Percentiles rank a stretch among this genome's conserved stretches.
phyloP scores from a whole-genome alignment of 2,797 vertebrate species.

The Esox lucius region DNA sequence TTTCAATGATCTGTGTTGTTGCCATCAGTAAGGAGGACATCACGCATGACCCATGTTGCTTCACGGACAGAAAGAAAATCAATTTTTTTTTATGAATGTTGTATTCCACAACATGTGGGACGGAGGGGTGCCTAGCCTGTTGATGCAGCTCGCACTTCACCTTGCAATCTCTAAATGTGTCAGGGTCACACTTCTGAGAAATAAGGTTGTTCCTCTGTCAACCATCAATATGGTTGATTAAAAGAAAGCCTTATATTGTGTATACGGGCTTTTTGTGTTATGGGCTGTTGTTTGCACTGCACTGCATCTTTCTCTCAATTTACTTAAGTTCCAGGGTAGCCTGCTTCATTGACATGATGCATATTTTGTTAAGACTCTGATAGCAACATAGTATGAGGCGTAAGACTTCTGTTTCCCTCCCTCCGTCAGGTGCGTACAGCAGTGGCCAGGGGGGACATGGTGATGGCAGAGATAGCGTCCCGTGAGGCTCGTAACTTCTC shows the following conservation, averaged over 20 bases:
- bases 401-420: neutral
- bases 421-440: constrained; percentile 85
- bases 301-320: constrained; percentile 24
- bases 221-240: neutral
- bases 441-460: constrained; percentile 90
- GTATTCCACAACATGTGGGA: no score
- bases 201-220: neutral
- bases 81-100: no score
- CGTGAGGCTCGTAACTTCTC: constrained; percentile 95
- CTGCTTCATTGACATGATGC: neutral
- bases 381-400: neutral
- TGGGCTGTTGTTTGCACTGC: neutral
- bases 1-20: no score
- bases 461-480: constrained; percentile 92
- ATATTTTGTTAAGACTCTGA: neutral
- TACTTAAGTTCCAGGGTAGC: neutral
- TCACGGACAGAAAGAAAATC: no score
- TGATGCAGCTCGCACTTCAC: no score
- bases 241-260: neutral
- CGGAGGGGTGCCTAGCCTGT: no score
- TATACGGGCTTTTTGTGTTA: neutral
- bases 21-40: no score
- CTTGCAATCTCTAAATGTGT: no score
- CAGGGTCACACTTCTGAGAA: no score
- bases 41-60: no score